phyloP scores from a whole-genome alignment of 2,888 invertebrate species.

The Drosophila peninsularis region DNA sequence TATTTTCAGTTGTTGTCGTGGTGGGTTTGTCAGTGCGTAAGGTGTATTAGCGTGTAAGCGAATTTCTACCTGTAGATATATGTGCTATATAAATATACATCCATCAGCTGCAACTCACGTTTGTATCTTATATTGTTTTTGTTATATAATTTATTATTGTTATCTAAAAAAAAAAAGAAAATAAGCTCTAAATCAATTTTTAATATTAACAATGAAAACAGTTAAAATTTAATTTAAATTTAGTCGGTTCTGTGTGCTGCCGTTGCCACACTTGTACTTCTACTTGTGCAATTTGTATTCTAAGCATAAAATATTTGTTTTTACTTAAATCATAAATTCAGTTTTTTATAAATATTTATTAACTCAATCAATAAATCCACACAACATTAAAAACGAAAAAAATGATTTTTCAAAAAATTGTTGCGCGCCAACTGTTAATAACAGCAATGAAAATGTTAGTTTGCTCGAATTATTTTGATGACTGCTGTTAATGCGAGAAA shows the following conservation, averaged over 20 bases:
- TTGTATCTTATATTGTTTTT: too few species aligned
- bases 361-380: not conserved
- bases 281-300: too few species aligned
- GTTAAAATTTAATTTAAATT: not conserved
- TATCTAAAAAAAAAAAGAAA: too few species aligned
- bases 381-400: not conserved
- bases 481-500: not conserved
- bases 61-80: constrained; percentile 39
- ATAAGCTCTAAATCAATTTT: too few species aligned
- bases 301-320: too few species aligned
- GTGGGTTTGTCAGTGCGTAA: constrained; percentile 49
- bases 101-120: not conserved
- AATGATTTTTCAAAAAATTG: too few species aligned
- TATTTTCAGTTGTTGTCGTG: constrained; percentile 39
- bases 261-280: not conserved
- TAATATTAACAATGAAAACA: not conserved
- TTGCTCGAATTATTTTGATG: not conserved
- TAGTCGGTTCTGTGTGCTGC: not conserved
- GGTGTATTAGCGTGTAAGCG: constrained; percentile 44
- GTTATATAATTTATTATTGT: too few species aligned
- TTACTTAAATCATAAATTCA: too few species aligned
- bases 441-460: not conserved
- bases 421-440: not conserved
- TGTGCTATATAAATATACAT: constrained; percentile 29
- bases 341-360: too few species aligned